Percentiles rank a stretch among this genome's conserved stretches.
These are phyloP conservation scores for Phalacrocorax pelagicus DNA, from an alignment of 2,113 vertebrate species.

Conservation along the genomic window DNA sequence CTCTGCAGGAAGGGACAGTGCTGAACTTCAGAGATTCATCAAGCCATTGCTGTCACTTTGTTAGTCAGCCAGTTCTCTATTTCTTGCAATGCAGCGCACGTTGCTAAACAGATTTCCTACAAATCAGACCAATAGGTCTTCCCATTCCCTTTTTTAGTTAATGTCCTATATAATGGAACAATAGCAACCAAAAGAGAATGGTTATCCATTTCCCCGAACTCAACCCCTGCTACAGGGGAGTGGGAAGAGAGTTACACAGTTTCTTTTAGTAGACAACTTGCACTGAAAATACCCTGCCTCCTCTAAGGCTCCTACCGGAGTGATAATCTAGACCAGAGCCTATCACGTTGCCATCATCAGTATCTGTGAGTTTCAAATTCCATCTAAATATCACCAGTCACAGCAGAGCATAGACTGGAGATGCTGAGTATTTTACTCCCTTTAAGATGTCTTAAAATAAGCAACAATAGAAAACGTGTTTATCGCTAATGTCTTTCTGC, in stretches of 20 bases:
- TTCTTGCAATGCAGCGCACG: background rate
- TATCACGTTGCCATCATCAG: background rate
- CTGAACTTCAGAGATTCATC: background rate
- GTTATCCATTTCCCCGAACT: background rate
- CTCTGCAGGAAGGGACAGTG: background rate
- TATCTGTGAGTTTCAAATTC: background rate
- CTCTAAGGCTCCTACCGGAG: background rate
- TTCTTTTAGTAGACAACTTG: background rate
- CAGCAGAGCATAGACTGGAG: background rate
- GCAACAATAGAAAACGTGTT: background rate
- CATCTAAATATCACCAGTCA: background rate
- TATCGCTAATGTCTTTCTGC: background rate
- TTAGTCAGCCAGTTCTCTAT: background rate
- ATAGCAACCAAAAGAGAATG: background rate
- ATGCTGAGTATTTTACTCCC: background rate
- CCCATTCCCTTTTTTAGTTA: background rate
- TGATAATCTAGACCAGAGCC: background rate
- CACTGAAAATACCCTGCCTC: background rate
- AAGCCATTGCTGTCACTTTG: background rate
- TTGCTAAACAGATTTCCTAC: background rate
- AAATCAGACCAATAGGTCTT: background rate
- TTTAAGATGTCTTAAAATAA: background rate
- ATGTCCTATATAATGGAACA: background rate
- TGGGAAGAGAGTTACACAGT: background rate
- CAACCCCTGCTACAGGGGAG: background rate